These are phyloP conservation scores for Diplosoma virens DNA, from an alignment of 23 tunicate genomes.

Conservation along the genomic window DNA sequence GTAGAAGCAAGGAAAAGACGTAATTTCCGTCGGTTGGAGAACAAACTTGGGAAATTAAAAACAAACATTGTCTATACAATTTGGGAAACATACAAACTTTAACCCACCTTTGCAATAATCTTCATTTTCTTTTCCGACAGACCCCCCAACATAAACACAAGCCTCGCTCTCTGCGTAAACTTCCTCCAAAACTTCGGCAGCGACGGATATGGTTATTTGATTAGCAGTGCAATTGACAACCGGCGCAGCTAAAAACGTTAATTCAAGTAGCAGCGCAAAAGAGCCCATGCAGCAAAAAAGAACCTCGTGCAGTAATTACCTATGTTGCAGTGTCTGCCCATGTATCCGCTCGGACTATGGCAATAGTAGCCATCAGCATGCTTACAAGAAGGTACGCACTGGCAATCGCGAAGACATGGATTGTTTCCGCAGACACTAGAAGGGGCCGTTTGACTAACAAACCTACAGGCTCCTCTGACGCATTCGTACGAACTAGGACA, in stretches of 20 bases:
- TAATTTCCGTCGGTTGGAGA: neutral
- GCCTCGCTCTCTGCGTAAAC: neutral
- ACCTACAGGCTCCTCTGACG: neutral
- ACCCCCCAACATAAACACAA: too few species aligned
- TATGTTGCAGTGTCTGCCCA: slow-evolving; percentile 46
- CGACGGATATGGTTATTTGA: slow-evolving; percentile 2
- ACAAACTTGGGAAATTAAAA: slow-evolving; percentile 1
- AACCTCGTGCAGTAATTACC: slow-evolving; percentile 6
- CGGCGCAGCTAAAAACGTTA: neutral
- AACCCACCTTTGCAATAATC: slow-evolving; percentile 3
- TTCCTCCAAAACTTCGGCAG: neutral
- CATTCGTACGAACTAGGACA: neutral
- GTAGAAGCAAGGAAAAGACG: neutral
- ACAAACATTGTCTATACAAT: neutral
- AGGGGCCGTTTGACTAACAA: neutral
- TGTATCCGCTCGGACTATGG: slow-evolving; percentile 28
- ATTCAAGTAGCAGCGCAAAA: neutral
- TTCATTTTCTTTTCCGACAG: neutral
- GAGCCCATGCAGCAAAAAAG: neutral
- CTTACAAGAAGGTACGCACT: slow-evolving; percentile 31
- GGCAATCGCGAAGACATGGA: slow-evolving; percentile 35
- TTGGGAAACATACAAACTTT: neutral
- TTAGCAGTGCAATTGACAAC: neutral
- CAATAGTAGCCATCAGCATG: slow-evolving; percentile 52
- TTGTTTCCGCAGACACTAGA: slow-evolving; percentile 3